Percentiles rank a stretch among this genome's conserved stretches.
phyloP scores from a whole-genome alignment of 37 sponge, comb jelly and placozoan species.

The Lycopodina hypogea region DNA sequence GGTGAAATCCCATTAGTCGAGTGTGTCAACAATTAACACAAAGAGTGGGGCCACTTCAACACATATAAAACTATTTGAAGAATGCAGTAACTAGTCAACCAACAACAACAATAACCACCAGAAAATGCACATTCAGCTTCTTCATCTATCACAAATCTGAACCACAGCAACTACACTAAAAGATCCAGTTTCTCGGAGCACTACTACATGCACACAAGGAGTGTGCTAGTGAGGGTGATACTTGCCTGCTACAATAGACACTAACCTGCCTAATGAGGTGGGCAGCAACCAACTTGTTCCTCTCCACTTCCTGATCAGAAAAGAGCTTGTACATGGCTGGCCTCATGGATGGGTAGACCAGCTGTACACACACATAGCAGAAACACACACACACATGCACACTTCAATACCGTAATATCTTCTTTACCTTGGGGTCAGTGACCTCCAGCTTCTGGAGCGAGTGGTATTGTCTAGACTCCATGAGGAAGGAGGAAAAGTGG shows the following conservation, averaged over 20 bases:
- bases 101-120: neutral
- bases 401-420: too few species aligned
- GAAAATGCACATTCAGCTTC: neutral
- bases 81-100: neutral
- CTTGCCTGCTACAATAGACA: neutral
- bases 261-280: conserved; percentile 50
- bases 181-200: too few species aligned
- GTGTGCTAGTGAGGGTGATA: too few species aligned
- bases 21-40: too few species aligned
- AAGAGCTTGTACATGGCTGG: conserved; percentile 39
- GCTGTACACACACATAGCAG: neutral
- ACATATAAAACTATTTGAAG: neutral
- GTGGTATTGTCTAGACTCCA: conserved; percentile 23
- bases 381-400: neutral
- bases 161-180: too few species aligned
- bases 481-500: conserved; percentile 42
- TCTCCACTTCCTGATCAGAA: conserved; percentile 52
- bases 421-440: conserved; percentile 50
- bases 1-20: too few species aligned
- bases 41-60: too few species aligned
- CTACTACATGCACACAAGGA: too few species aligned
- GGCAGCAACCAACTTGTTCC: conserved; percentile 26
- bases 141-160: too few species aligned
- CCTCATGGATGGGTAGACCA: conserved; percentile 33
- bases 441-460: conserved; percentile 22